Base-by-base conservation (phyloP, 2,888 invertebrate genomes). In the Himalopsyche kuldschensis region DNA sequence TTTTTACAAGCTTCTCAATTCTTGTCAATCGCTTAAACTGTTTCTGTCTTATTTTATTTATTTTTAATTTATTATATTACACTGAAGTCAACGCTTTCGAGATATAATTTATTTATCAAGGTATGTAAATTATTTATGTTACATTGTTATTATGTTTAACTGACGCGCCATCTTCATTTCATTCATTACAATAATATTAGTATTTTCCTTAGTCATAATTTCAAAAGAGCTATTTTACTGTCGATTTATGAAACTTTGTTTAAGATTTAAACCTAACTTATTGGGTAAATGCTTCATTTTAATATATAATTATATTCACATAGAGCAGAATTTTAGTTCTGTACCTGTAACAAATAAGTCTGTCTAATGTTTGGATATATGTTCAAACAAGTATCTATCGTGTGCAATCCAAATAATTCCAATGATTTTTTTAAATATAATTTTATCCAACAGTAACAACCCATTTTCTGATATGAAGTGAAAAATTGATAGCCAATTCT, bases 1-100 rank as follows among this genome's bases (percentile, higher is more conserved):
- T 69, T 69, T 69, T 69, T 69, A 69, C 69, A 69, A 69, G 69
- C 69, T 69, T 69, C 69, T 69, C 69, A 69, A 69, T 69, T 69
- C 69, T 69, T 69, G 15, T 69, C 27, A 69, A 69, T 69, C 69
- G 69, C 69, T 69, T 30, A 69, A 55, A 55, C 15, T 69, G 69
- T 69, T 69, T 15, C 41, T 41, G 5, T 41, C 15, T 41, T 41
- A 15, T 41, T 41, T 41, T 69, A 69, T 69, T 69, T 69, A 69
- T 27, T 69, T 69, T 27, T 15, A 27, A 69, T 30, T 55, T 55
- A 55, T 55, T 55, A 55, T 24, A 55, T 55, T 30, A 69, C 69
- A 69, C 20, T 69, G 69, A 69, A 69, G 69, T 69, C 69, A 27
- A 69, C 69, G 27, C 24, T 69, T 69, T 69, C 69, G 69, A 69